Evolutionary conservation across 2,113 vertebrate genomes (phyloP).

Genomic region (Odocoileus hemionus): DNA sequence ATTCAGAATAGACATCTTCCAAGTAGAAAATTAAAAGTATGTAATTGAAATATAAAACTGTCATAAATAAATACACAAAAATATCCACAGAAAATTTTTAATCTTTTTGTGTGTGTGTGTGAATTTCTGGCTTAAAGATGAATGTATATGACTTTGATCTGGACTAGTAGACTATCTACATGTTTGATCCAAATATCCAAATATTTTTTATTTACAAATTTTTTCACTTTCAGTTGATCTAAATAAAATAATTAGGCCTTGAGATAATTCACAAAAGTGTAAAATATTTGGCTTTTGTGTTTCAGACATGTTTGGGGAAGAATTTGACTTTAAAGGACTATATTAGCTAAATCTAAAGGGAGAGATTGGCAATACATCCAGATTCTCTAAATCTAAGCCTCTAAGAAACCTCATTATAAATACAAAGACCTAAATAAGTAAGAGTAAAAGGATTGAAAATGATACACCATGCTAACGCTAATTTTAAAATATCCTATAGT

Average conservation of each 20-base stretch:
- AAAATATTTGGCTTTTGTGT: not conserved
- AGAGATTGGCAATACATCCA: not conserved
- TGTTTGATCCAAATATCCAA: not conserved
- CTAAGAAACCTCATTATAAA: not conserved
- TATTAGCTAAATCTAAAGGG: not conserved
- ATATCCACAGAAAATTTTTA: not conserved
- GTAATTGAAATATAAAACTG: slow-evolving; percentile 55
- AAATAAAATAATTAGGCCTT: not conserved
- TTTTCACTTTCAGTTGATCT: not conserved
- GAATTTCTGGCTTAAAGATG: not conserved
- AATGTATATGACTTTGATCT: not conserved
- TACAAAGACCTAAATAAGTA: not conserved
- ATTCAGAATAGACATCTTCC: slow-evolving; percentile 42
- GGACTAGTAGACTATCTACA: not conserved
- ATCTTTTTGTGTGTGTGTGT: not conserved
- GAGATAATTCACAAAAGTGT: not conserved
- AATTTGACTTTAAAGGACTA: not conserved
- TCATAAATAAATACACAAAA: not conserved
- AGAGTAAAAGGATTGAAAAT: not conserved
- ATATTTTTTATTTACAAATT: not conserved
- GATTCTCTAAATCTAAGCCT: not conserved
- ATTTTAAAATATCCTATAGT: not conserved
- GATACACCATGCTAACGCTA: not conserved
- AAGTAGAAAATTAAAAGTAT: slow-evolving; percentile 67
- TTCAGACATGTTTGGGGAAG: not conserved